phyloP scores from a whole-genome alignment of 2,888 invertebrate species.

The Metacarcinus magister region DNA sequence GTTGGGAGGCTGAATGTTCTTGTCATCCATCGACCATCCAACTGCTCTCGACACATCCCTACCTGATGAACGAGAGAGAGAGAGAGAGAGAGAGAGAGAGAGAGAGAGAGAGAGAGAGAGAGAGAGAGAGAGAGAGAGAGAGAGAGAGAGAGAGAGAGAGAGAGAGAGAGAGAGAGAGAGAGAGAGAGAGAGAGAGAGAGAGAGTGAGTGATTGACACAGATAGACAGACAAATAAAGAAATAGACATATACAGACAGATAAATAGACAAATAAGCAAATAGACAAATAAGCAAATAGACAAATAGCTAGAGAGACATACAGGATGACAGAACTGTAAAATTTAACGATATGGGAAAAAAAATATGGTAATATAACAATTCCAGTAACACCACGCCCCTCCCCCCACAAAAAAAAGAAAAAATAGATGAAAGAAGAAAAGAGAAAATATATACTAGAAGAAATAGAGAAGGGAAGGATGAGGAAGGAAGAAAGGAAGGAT shows the following conservation, averaged over 20 bases:
- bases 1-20: too few relatives aligned
- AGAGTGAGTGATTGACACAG: not conserved
- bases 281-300: not conserved
- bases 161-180: not conserved
- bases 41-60: too few relatives aligned
- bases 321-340: too few relatives aligned
- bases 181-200: not conserved
- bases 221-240: not conserved
- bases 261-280: not conserved
- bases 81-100: conserved; percentile 21
- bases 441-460: not conserved
- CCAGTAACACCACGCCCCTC: not conserved
- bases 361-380: too few relatives aligned
- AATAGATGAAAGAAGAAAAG: not conserved
- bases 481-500: not conserved
- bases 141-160: conserved; percentile 31
- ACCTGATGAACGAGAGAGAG: not conserved
- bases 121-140: conserved; percentile 19
- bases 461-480: not conserved
- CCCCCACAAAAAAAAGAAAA: not conserved
- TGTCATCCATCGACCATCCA: too few relatives aligned
- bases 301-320: too few relatives aligned
- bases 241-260: not conserved
- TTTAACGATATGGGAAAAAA: too few relatives aligned
- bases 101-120: conserved; percentile 22